These are phyloP conservation scores for Gastrophysa polygoni DNA, from an alignment of 2,888 invertebrate species.

Conservation along the genomic window DNA sequence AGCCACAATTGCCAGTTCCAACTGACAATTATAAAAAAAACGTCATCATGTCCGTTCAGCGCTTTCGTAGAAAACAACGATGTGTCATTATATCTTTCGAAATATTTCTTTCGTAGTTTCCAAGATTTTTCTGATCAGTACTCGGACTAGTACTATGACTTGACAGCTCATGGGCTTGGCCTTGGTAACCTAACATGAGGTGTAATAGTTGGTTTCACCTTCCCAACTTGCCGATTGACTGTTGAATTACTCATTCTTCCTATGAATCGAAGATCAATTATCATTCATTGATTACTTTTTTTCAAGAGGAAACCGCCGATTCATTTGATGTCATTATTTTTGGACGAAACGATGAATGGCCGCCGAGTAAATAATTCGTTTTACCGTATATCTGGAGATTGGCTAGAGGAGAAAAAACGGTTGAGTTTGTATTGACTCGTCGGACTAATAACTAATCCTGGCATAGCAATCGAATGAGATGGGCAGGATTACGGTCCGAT, in stretches of 20 bases:
- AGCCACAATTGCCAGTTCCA: too few relatives aligned
- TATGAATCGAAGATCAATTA: neutral
- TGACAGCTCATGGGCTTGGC: too few relatives aligned
- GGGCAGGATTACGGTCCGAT: neutral
- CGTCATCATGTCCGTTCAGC: too few relatives aligned
- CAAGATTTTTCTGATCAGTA: too few relatives aligned
- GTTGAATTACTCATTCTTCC: neutral
- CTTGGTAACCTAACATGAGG: too few relatives aligned
- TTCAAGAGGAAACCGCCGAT: neutral
- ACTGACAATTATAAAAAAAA: too few relatives aligned
- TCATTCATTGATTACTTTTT: neutral
- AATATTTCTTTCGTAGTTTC: too few relatives aligned
- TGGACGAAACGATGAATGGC: neutral
- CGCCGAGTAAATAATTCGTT: neutral
- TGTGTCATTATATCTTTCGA: too few relatives aligned
- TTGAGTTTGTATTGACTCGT: neutral
- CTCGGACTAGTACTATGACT: too few relatives aligned
- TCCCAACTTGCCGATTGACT: neutral
- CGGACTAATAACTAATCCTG: neutral
- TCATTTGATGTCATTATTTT: neutral
- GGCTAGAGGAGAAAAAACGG: neutral
- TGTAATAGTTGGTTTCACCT: too few relatives aligned
- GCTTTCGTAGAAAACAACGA: too few relatives aligned
- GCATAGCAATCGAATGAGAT: neutral
- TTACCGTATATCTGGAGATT: neutral